phyloP scores from a whole-genome alignment of 1,140 invertebrate genomes.

The Coboldia fuscipes region DNA sequence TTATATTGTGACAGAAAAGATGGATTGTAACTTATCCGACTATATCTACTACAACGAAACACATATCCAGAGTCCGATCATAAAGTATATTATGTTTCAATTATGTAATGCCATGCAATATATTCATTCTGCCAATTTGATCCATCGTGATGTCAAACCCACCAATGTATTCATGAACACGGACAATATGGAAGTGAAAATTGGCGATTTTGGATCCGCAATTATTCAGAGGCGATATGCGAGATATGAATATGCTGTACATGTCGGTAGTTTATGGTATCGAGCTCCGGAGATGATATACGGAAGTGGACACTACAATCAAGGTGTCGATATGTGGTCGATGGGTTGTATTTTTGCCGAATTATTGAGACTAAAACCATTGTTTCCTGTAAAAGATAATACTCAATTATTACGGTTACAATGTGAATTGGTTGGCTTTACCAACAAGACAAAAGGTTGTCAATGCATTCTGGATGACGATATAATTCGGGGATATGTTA shows the following conservation, averaged over 20 bases:
- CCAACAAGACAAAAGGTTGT: too few species aligned
- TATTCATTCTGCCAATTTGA: not conserved
- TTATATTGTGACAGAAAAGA: not conserved
- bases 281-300: constrained; percentile 82
- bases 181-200: not conserved
- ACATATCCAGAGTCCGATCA: not conserved
- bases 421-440: too few species aligned
- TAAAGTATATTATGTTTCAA: not conserved
- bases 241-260: constrained; percentile 56
- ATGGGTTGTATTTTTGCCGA: constrained; percentile 82
- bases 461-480: too few species aligned
- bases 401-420: too few species aligned
- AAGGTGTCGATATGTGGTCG: constrained; percentile 92
- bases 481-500: too few species aligned
- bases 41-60: constrained; percentile 2
- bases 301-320: constrained; percentile 42
- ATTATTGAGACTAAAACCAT: constrained; percentile 36
- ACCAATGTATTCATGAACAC: not conserved
- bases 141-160: not conserved
- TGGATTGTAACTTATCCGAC: constrained; percentile 4
- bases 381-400: too few species aligned
- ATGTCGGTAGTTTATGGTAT: constrained; percentile 92
- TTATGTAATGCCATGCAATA: not conserved
- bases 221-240: not conserved
- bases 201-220: not conserved